Conservation (phyloP, 1,140 invertebrate species). For the Papilio xuthus region DNA sequence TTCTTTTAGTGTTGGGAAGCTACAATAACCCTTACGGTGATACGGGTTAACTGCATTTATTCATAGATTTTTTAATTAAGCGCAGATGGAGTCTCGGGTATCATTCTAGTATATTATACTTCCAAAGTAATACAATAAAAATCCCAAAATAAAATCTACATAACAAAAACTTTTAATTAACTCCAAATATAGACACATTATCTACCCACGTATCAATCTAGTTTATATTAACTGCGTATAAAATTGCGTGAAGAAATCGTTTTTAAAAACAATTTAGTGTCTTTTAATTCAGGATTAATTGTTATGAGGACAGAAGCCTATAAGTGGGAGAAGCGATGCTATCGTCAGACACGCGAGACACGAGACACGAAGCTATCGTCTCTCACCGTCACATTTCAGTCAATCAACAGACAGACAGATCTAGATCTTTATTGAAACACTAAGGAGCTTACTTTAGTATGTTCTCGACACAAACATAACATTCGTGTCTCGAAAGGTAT, state of each 20-base stretch:
- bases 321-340: slow-evolving; percentile 9
- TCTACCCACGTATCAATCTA: slow-evolving; percentile 22
- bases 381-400: slow-evolving; percentile 29
- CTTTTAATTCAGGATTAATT: slow-evolving; percentile 35
- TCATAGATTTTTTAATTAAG: too few relatives aligned
- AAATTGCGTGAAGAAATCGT: slow-evolving; percentile 30
- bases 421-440: slow-evolving; percentile 36
- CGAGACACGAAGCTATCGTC: slow-evolving; percentile 9
- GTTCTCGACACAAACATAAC: not conserved
- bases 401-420: slow-evolving; percentile 20
- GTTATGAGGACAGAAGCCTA: slow-evolving; percentile 13
- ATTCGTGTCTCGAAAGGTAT: not conserved
- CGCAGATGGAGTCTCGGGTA: too few relatives aligned
- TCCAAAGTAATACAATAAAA: not conserved
- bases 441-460: slow-evolving; percentile 28
- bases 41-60: too few relatives aligned
- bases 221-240: slow-evolving; percentile 7
- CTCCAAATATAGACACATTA: slow-evolving; percentile 16
- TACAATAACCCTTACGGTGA: too few relatives aligned
- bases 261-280: slow-evolving; percentile 34
- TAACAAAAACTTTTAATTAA: not conserved
- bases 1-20: too few relatives aligned
- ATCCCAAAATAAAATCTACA: not conserved
- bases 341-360: slow-evolving; percentile 28
- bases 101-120: too few relatives aligned